Conservation (phyloP, 2,113 vertebrate genomes). For the Scytalopus superciliaris region DNA sequence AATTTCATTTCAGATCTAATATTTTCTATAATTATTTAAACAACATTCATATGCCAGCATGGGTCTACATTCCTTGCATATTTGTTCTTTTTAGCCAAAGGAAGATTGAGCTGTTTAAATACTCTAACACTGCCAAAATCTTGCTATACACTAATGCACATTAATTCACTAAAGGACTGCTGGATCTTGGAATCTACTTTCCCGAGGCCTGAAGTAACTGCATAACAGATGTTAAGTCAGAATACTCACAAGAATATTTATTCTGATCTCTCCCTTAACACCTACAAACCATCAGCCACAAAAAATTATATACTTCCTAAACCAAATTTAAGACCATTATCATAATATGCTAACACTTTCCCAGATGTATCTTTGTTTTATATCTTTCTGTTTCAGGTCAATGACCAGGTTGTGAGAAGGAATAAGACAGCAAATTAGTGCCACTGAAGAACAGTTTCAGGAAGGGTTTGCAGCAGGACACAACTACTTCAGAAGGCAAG, state of each 20-base stretch:
- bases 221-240: conserved; percentile 1
- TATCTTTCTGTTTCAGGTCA: not conserved
- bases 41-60: not conserved
- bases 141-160: not conserved
- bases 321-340: conserved; percentile 22
- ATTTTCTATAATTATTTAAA: not conserved
- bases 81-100: not conserved
- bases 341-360: not conserved
- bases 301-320: not conserved
- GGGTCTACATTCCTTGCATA: not conserved
- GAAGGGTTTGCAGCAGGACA: not conserved
- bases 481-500: not conserved
- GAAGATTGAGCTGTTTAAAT: not conserved
- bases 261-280: conserved; percentile 9
- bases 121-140: not conserved
- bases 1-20: not conserved
- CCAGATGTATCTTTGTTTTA: not conserved
- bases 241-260: not conserved
- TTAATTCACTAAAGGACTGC: not conserved
- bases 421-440: not conserved
- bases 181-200: not conserved
- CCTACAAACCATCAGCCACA: conserved; percentile 15
- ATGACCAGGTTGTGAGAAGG: not conserved
- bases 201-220: not conserved
- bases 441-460: not conserved